These are phyloP conservation scores for Sclerodermus sp. DNA, from an alignment of 2,888 invertebrate genomes.

Conservation along the genomic window DNA sequence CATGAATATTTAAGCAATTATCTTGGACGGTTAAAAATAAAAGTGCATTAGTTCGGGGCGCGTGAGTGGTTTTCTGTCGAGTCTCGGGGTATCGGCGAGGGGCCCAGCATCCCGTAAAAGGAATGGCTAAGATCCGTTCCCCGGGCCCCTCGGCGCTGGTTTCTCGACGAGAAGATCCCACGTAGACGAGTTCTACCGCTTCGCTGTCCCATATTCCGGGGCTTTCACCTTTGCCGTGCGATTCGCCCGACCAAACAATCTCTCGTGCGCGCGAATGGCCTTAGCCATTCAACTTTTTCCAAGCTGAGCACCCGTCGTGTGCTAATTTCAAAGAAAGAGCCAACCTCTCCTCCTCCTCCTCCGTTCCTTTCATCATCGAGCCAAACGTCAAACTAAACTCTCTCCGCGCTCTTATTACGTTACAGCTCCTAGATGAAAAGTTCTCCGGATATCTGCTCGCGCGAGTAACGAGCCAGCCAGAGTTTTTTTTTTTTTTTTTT, in stretches of 20 bases:
- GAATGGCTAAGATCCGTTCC: conserved; percentile 41
- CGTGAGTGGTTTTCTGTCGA: background rate
- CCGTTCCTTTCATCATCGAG: too few species aligned
- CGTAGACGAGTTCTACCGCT: conserved; percentile 43
- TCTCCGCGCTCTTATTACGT: too few species aligned
- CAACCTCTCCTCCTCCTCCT: too few species aligned
- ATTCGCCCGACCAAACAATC: conserved; percentile 14
- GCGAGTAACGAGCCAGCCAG: too few species aligned
- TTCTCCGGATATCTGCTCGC: too few species aligned
- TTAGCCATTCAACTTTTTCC: conserved; percentile 13
- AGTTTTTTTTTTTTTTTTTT: too few species aligned
- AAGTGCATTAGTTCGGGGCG: background rate
- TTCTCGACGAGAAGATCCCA: conserved; percentile 32
- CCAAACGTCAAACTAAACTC: too few species aligned
- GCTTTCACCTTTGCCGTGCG: conserved; percentile 50
- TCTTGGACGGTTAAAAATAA: too few species aligned
- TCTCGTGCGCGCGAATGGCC: conserved; percentile 1
- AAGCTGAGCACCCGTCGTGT: too few species aligned
- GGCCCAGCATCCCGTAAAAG: conserved; percentile 42
- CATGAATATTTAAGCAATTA: too few species aligned
- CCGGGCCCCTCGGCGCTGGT: conserved; percentile 19
- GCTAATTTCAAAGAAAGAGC: too few species aligned
- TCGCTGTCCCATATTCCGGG: conserved; percentile 51
- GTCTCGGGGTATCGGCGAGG: conserved; percentile 2
- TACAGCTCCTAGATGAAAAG: too few species aligned